Evolutionary conservation across 2,113 vertebrate genomes (phyloP).

Genomic region (Syngnathus typhle): DNA sequence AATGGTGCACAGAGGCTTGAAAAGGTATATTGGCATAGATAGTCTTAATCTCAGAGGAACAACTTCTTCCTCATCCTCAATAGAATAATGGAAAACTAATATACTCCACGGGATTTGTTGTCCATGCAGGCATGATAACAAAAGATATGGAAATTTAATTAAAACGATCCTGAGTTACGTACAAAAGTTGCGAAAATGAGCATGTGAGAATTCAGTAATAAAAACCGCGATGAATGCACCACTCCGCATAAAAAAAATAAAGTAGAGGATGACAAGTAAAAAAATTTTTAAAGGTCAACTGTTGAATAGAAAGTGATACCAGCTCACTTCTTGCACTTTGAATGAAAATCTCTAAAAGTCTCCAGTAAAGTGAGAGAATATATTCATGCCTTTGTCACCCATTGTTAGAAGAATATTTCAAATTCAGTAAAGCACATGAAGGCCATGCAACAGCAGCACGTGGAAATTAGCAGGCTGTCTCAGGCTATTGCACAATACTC

Average conservation of each 20-base stretch:
- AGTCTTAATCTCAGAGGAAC: constrained; percentile 20
- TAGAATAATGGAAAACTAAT: constrained; percentile 7
- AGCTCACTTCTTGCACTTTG: constrained; percentile 12
- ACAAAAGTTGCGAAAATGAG: not conserved
- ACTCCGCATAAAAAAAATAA: too few species aligned
- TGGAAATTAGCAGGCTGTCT: constrained; percentile 33
- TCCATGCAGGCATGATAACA: not conserved
- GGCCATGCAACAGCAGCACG: constrained; percentile 7
- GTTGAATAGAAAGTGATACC: constrained; percentile 6
- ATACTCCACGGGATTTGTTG: not conserved
- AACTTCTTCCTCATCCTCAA: constrained; percentile 1
- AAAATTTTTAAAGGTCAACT: too few species aligned
- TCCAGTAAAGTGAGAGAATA: constrained; percentile 13
- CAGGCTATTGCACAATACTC: not conserved
- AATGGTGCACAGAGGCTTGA: constrained; percentile 27
- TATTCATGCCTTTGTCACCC: constrained; percentile 14
- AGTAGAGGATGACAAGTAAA: too few species aligned
- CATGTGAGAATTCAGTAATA: not conserved
- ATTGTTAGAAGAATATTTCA: constrained; percentile 1
- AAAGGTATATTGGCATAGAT: constrained; percentile 26
- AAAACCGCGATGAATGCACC: too few species aligned
- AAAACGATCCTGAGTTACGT: not conserved
- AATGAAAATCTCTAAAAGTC: constrained; percentile 11
- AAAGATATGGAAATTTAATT: not conserved
- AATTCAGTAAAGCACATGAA: not conserved